Base-by-base conservation (phyloP, 2,888 invertebrate species). In the Ephialtes manifestator region DNA sequence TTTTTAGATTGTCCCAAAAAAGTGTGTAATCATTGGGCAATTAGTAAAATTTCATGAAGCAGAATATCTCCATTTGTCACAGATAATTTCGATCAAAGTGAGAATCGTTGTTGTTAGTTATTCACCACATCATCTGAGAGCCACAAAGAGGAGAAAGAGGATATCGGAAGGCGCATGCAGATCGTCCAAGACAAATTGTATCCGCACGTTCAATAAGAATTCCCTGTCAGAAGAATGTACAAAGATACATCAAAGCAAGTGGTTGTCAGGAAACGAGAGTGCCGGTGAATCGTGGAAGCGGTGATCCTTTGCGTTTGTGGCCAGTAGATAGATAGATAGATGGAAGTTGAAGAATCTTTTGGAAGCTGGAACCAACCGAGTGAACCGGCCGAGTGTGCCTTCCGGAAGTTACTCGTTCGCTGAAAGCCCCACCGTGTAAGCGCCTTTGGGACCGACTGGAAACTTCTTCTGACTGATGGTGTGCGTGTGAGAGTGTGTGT, bases 401-500 rank as follows among this genome's bases (percentile, higher is more conserved):
- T 72, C 76, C 81, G 77, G 72, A 80, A 84, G 80, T 72, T 80
- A 15, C 28, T 70, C 58, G 76, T 65, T 77, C 35, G 72, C 72
- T 35, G 53, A 58, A 81, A 84, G 84, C 72, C 39, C 81, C 72
- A 46, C 55, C 63, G 68, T 39, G 51, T 65, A 55, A 77, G 63
- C 60, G 48, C 46, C 74, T 70, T 51, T 39, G 48, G 51, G 70
- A 60, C 46, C n/a, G 58, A 70, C 28, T 51, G 31, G 58, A 51
- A 75, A 71, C 63, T 82, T 55, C 24, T 63, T 31, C 24, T 13
- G 15, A 3, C n/a, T n/a, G n/a, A 4, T 46, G 24, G 43, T 46
- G 48, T 51, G n/a, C 51, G 43, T 31, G 46, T 60, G 11, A 51
- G 35, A 20, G 48, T 24, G 63, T 15, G 43, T 55, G 60, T 70